Base-by-base conservation (phyloP, 2,113 vertebrate genomes). In the Ploceus nigricollis region DNA sequence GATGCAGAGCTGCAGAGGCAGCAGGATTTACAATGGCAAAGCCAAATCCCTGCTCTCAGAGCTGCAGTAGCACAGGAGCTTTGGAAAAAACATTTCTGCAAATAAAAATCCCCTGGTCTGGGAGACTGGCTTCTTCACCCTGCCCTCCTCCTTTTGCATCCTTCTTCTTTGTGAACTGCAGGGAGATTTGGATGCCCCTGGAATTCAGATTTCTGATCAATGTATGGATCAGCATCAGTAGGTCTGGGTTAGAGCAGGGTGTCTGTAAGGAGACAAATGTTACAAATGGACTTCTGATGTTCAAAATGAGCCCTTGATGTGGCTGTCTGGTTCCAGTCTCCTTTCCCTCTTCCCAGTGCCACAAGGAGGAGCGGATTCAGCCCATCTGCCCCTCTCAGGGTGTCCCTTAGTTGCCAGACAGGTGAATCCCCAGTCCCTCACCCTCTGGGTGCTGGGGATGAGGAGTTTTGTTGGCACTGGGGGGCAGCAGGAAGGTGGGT, bases 281-380 rank as follows among this genome's bases (percentile, higher is more conserved):
- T 48, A 44, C n/a, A 48, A 39, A 9, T 13, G 53, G 48, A n/a
- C 1, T 7, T 12, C 14, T 28, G 53, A 20, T 71, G 15, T 18
- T 15, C 44, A 73, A 72, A 33, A 42, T 7, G 0, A 69, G 39
- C 30, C 45, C 37, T 30, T 50, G 39, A 9, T 7, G 1, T 15
- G 33, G 33, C 20, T 78, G 37, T 1, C n/a, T 31, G 30, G 5
- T 31, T 11, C 6, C 27, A 48, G 56, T 24, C 35, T 66, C 40
- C 22, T 72, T 37, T 68, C 44, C 75, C 68, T 44, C 48, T 68
- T 37, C 20, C 47, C 13, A 1, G 44, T 51, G 35, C 45, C 33
- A 1, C 0, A 0, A 39, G 30, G 47, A 25, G 27, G 57, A 24
- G 57, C 23, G 20, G 66, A 30, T 7, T 47, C n/a, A 30, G 3